phyloP scores from a whole-genome alignment of 1,140 invertebrate species.

The Drosophila sechellia region DNA sequence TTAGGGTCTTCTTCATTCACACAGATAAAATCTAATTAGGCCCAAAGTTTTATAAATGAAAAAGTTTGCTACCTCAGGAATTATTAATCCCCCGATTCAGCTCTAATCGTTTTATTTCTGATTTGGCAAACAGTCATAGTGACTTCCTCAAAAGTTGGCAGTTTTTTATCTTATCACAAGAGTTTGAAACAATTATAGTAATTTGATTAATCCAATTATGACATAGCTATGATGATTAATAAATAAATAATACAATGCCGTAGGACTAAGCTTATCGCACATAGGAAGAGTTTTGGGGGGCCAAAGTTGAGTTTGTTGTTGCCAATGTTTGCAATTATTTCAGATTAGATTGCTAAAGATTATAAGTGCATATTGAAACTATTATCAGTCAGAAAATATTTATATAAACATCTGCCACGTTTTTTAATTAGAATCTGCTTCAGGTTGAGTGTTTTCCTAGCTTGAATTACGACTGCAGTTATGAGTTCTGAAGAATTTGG shows the following conservation, averaged over 20 bases:
- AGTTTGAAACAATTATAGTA: conserved; percentile 2
- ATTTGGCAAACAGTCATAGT: conserved; percentile 1
- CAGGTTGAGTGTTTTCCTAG: conserved; percentile 40
- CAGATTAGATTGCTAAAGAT: conserved; percentile 53
- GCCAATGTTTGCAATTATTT: conserved; percentile 44
- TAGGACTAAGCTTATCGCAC: conserved; percentile 18
- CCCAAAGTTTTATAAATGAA: conserved; percentile 28
- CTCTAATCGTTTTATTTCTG: conserved; percentile 29
- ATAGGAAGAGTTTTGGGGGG: conserved; percentile 9
- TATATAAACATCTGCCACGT: conserved; percentile 48
- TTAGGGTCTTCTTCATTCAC: conserved; percentile 12
- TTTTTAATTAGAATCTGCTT: conserved; percentile 57
- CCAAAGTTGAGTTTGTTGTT: conserved; percentile 19
- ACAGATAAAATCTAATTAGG: conserved; percentile 16
- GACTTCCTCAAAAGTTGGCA: neutral
- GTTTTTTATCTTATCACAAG: conserved; percentile 23
- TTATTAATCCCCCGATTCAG: conserved; percentile 11
- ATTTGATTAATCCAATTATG: conserved; percentile 34
- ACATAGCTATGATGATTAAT: conserved; percentile 1
- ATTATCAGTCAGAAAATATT: conserved; percentile 44
- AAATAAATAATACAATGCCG: conserved; percentile 23
- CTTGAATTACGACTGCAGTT: conserved; percentile 23
- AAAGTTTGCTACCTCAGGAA: neutral
- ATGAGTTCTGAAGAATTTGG: conserved; percentile 17
- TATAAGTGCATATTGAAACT: conserved; percentile 34